A percentile compares a stretch with the other conserved stretches of the same genome.
Conservation (phyloP, 2,797 vertebrate genomes). For the Alauda arvensis region DNA sequence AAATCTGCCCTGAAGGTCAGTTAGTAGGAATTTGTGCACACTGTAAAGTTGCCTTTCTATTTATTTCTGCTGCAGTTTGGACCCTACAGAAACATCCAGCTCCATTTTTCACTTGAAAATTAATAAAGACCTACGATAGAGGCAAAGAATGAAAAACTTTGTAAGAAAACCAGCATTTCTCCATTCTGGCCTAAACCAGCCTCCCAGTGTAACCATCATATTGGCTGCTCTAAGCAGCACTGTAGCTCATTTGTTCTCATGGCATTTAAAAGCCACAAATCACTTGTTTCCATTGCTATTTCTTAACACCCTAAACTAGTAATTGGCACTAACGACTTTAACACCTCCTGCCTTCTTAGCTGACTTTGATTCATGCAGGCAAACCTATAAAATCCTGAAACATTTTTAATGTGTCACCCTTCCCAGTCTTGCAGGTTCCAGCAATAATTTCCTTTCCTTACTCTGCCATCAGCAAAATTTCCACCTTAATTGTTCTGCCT, state of each 20-base stretch:
- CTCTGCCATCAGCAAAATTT: neutral
- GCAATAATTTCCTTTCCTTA: neutral
- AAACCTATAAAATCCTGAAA: neutral
- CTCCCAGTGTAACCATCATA: neutral
- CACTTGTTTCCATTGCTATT: neutral
- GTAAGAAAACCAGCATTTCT: neutral
- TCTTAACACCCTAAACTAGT: neutral
- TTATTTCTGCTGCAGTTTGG: neutral
- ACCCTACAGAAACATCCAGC: neutral
- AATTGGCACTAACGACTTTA: neutral
- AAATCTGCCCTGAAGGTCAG: neutral
- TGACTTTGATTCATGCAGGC: neutral
- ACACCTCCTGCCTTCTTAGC: neutral
- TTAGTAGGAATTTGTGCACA: neutral
- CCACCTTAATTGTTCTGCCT: neutral
- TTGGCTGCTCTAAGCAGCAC: neutral
- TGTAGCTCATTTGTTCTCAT: neutral
- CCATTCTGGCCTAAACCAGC: neutral
- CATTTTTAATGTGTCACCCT: neutral
- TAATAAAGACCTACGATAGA: neutral
- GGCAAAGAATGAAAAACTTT: neutral
- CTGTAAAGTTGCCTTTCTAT: neutral
- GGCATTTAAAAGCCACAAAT: neutral
- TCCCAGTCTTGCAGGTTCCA: neutral
- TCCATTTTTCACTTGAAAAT: neutral